phyloP scores from a whole-genome alignment of 92 coral and sea anemone species.

The Palythoa grandis region DNA sequence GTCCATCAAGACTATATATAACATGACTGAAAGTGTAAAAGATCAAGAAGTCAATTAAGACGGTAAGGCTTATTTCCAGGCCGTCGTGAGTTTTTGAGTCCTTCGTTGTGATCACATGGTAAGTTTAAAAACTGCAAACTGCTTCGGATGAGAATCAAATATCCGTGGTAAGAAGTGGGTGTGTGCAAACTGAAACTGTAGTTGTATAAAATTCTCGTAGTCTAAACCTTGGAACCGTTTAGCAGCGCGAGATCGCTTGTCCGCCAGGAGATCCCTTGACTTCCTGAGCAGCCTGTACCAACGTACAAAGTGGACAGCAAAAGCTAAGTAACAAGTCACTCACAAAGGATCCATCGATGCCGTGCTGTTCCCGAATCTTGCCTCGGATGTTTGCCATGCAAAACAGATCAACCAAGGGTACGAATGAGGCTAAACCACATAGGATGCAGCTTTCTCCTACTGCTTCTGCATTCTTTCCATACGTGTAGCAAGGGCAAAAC shows the following conservation, averaged over 20 bases:
- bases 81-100: neutral
- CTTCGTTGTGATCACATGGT: neutral
- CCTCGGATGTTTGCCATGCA: constrained; percentile 88
- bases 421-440: constrained; percentile 80
- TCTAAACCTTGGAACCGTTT: neutral
- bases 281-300: constrained; percentile 95
- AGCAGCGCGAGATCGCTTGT: constrained; percentile 79
- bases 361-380: constrained; percentile 93
- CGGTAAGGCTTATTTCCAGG: too few species aligned
- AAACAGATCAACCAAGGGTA: constrained; percentile 79
- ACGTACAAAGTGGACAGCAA: constrained; percentile 84
- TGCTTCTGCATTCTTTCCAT: constrained; percentile 97
- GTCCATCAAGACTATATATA: too few species aligned
- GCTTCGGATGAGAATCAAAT: neutral
- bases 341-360: constrained; percentile 80
- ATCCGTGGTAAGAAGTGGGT: neutral
- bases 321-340: constrained; percentile 70
- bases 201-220: neutral
- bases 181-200: constrained; percentile 5
- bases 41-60: too few species aligned
- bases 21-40: too few species aligned
- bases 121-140: neutral
- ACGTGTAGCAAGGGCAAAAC: constrained; percentile 84
- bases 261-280: constrained; percentile 79
- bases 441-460: constrained; percentile 93